Base-by-base conservation (phyloP, 30 jellyfish, hydroid and myxozoan genomes). In the Sanderia malayensis region DNA sequence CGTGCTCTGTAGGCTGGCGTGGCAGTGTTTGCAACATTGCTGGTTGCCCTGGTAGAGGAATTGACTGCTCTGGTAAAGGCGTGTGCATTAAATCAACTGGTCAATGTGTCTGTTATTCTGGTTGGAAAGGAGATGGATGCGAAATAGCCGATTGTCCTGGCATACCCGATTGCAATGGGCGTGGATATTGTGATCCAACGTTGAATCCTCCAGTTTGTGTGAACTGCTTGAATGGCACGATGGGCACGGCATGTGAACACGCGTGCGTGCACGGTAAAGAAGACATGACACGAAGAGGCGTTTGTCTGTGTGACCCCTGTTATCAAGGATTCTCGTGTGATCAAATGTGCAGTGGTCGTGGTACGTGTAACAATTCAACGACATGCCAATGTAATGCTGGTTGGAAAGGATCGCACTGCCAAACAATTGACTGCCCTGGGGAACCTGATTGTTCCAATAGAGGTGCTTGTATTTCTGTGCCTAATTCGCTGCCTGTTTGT, bases 101-200 rank as follows among this genome's bases (percentile, higher is more conserved):
- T 9, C 76, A 79, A 37, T 79, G 90, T 20, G 46, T 79, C 4
- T 79, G 90, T 52, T 79, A 79, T 24, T 33, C 37, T 53, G 90
- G 90, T 17, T 79, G 90, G 90, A 79, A 79, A 66, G 90, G 90
- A 1, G 31, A 10, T 33, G 90, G 82, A 46, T 79, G 90, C 34
- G 82, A 79, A 26, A 30, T 28, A 29, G 82, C 90, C 2, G 90
- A 79, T 45, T 79, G 90, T 74, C 90, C 83, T 0, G 90, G 90
- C 37, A 79, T 80, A 18, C 90, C 90, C 7, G 90, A 79, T 26
- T 79, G 90, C 62, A 55, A 68, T 46, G 31, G 46, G 22, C 45
- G 67, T 9, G 90, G 90, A 1, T 24, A 24, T 9, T 79, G 90
- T 22, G 90, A 79, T 37, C 76, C 70, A 37, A 29, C 90, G 8